Evolutionary conservation across 1,140 invertebrate genomes (phyloP).

Genomic region (Diuraphis noxia): DNA sequence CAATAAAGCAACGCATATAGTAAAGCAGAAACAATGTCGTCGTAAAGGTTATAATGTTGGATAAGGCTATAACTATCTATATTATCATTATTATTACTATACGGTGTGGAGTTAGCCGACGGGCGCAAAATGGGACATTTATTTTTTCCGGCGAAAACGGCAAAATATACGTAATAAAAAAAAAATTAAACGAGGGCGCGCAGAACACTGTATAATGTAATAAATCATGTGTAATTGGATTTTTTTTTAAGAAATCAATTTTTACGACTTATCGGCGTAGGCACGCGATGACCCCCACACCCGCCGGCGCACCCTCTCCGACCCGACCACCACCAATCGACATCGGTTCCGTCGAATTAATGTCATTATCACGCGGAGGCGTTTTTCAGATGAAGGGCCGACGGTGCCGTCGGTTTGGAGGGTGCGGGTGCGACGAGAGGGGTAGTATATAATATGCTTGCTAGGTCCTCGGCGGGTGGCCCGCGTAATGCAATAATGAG

Average conservation of each 20-base stretch:
- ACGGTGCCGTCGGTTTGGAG: neutral
- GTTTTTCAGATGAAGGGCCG: neutral
- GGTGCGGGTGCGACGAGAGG: neutral
- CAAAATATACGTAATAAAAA: neutral
- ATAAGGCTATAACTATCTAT: neutral
- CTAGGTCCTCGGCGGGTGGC: constrained; percentile 16
- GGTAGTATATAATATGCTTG: neutral
- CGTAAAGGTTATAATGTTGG: neutral
- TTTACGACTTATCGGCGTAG: constrained; percentile 35
- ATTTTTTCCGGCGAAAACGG: neutral
- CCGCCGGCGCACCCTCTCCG: neutral
- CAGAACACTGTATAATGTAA: neutral
- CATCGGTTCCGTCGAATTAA: constrained; percentile 37
- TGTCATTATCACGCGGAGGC: constrained; percentile 36
- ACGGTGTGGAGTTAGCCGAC: neutral
- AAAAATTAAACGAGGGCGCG: constrained; percentile 8
- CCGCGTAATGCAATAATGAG: constrained; percentile 46
- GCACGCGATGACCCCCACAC: neutral
- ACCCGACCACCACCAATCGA: neutral
- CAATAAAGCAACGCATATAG: neutral
- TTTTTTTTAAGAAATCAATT: constrained; percentile 42
- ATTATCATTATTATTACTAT: constrained; percentile 6
- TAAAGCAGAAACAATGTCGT: neutral
- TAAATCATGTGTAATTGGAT: constrained; percentile 41
- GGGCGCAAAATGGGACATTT: neutral